Evolutionary conservation across 2,888 invertebrate species (phyloP).

Genomic region (Tenthredo scrophulariae): DNA sequence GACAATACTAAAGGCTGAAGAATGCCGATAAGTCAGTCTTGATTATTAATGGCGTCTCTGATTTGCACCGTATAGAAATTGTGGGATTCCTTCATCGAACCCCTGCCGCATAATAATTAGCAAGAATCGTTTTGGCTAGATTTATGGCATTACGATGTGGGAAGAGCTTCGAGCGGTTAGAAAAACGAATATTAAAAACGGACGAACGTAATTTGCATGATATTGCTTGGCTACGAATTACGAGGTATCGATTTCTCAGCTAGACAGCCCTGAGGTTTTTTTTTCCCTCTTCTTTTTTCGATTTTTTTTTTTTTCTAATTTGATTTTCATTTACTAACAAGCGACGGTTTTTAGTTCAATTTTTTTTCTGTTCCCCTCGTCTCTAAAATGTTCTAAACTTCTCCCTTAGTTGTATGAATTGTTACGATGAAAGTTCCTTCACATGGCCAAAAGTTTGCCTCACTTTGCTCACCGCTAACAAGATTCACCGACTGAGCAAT

Average conservation of each 20-base stretch:
- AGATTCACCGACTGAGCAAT: neutral
- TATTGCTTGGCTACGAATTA: conserved; percentile 30
- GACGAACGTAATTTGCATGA: conserved; percentile 25
- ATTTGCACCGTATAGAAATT: neutral
- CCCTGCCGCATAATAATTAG: conserved; percentile 16
- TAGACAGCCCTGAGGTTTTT: neutral
- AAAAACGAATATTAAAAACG: conserved; percentile 6
- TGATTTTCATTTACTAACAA: neutral
- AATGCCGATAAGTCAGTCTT: neutral
- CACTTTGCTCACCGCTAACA: neutral
- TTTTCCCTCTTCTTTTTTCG: neutral
- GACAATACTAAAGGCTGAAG: neutral
- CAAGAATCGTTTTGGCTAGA: neutral
- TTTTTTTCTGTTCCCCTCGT: neutral
- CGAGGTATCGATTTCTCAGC: conserved; percentile 29
- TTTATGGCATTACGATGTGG: neutral
- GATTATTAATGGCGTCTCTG: conserved; percentile 15
- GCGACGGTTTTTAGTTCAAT: neutral
- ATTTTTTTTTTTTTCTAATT: neutral
- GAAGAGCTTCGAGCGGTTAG: neutral
- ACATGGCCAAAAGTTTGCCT: neutral
- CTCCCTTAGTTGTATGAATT: neutral
- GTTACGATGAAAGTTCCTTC: neutral
- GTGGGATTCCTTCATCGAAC: neutral
- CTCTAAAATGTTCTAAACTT: neutral